Conservation (phyloP, 2,797 vertebrate species). For the Silurus lanzhouensis region DNA sequence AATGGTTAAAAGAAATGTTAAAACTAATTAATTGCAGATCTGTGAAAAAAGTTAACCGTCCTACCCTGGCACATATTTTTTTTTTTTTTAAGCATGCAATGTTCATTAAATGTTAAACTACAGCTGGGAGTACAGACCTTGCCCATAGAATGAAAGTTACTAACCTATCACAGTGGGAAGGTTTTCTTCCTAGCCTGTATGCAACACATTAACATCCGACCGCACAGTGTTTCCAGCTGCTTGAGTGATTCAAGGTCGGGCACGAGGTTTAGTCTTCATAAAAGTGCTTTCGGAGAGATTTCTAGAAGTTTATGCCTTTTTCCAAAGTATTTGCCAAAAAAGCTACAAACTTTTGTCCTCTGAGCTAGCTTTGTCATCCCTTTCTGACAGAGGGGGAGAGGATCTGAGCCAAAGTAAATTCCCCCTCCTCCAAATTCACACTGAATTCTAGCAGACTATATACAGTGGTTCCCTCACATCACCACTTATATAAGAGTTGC, state of each 20-base stretch:
- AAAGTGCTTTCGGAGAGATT: constrained; percentile 62
- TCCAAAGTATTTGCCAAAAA: constrained; percentile 64
- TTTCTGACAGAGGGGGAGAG: constrained; percentile 57
- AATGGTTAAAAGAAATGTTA: background rate
- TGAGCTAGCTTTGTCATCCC: constrained; percentile 58
- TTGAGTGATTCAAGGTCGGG: constrained; percentile 61
- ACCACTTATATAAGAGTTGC: constrained; percentile 7
- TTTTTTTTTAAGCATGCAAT: constrained; percentile 4
- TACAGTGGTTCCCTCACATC: constrained; percentile 15
- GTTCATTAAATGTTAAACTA: constrained; percentile 55
- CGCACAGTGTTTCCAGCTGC: constrained; percentile 65
- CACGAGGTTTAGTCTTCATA: constrained; percentile 63
- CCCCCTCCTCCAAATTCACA: constrained; percentile 39
- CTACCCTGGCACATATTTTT: background rate
- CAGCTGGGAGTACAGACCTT: constrained; percentile 63
- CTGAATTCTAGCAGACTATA: constrained; percentile 33
- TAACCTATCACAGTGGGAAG: constrained; percentile 65
- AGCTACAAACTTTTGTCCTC: constrained; percentile 64
- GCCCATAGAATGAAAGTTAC: constrained; percentile 65
- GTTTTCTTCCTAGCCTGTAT: constrained; percentile 57
- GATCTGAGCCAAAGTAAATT: constrained; percentile 55
- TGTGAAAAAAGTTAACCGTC: background rate
- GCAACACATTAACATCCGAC: constrained; percentile 65
- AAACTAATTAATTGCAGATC: constrained; percentile 6
- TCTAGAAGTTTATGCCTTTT: constrained; percentile 62